Conservation (phyloP, 2,797 vertebrate genomes). For the Melanotaenia parkinsoni region DNA sequence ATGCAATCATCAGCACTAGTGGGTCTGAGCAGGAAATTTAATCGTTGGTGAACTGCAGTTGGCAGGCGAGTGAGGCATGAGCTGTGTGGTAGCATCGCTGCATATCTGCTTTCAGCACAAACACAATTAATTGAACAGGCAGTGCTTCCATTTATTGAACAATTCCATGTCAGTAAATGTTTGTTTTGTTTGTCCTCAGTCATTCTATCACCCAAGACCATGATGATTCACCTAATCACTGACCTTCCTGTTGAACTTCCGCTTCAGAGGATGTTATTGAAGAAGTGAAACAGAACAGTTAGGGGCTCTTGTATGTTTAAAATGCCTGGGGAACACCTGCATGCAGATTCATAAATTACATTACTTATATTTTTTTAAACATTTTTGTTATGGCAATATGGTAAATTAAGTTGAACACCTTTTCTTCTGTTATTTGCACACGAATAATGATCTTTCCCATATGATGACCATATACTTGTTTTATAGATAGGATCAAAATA, state of each 20-base stretch:
- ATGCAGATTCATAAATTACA: neutral
- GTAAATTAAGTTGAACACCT: no score
- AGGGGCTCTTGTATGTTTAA: neutral
- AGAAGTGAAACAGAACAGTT: constrained; percentile 3
- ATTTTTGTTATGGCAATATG: neutral
- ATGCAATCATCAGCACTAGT: constrained; percentile 48
- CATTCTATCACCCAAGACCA: neutral
- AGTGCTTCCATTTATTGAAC: neutral
- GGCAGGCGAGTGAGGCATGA: neutral
- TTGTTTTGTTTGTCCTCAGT: neutral
- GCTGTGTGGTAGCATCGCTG: neutral
- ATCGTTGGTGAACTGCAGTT: constrained; percentile 33
- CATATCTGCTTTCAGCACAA: constrained; percentile 25
- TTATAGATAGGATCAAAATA: rapidly evolving
- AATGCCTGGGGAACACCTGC: neutral
- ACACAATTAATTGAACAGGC: constrained; percentile 15
- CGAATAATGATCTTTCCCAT: neutral
- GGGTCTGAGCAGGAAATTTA: constrained; percentile 52
- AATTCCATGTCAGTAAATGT: constrained; percentile 11
- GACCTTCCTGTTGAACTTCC: constrained; percentile 2
- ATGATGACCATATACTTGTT: neutral
- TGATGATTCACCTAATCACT: neutral
- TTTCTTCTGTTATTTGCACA: no score
- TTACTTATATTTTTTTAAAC: neutral
- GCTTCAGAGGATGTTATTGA: neutral